These are phyloP conservation scores for Oedothorax gibbosus DNA, from an alignment of 1,140 invertebrate species.

Conservation along the genomic window DNA sequence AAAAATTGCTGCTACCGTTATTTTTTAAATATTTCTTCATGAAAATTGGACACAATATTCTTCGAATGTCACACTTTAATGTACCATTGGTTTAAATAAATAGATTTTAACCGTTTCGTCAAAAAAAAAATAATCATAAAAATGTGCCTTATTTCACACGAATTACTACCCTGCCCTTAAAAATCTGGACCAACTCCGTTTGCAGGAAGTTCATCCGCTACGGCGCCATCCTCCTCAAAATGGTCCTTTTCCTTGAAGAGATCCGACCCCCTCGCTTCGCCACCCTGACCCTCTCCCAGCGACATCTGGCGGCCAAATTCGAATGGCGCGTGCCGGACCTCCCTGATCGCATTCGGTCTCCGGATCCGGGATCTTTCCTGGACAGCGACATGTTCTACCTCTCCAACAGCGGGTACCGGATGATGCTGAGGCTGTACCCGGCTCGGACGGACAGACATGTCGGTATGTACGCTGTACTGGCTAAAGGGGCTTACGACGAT, in stretches of 20 bases:
- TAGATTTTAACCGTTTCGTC: too few relatives aligned
- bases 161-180: too few relatives aligned
- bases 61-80: too few relatives aligned
- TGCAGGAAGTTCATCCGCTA: conserved; percentile 55
- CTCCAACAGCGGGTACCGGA: conserved; percentile 47
- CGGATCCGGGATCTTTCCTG: conserved; percentile 6
- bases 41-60: too few relatives aligned
- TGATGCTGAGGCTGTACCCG: conserved; percentile 56
- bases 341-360: neutral
- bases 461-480: conserved; percentile 45
- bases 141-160: too few relatives aligned
- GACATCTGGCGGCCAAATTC: conserved; percentile 22
- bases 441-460: conserved; percentile 19
- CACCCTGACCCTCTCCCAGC: conserved; percentile 11
- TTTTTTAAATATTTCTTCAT: too few relatives aligned
- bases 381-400: conserved; percentile 60
- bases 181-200: neutral
- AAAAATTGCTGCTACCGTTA: too few relatives aligned
- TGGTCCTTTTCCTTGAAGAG: conserved; percentile 39
- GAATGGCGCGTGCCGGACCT: conserved; percentile 44
- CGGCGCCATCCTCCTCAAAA: conserved; percentile 47
- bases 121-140: too few relatives aligned
- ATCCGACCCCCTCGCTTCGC: conserved; percentile 48
- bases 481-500: conserved; percentile 31
- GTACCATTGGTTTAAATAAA: too few relatives aligned